These are phyloP conservation scores for Knipowitschia caucasica DNA, from an alignment of 2,797 vertebrate genomes.

Conservation along the genomic window DNA sequence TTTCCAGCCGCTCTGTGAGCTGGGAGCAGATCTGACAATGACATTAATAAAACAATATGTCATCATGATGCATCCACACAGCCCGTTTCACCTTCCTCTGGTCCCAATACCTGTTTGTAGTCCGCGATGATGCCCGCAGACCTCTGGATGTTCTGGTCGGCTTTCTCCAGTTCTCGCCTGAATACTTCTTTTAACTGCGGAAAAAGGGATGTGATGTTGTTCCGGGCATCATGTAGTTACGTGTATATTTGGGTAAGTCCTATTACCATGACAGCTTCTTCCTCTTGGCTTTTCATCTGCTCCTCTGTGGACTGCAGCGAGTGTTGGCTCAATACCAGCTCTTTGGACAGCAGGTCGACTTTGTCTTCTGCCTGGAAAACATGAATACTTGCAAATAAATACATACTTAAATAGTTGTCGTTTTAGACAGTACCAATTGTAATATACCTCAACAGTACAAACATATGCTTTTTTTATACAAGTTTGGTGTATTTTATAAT, in stretches of 20 bases:
- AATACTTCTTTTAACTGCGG: slow-evolving; percentile 88
- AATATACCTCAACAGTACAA: no score
- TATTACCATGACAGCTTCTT: slow-evolving; percentile 77
- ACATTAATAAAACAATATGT: slow-evolving; percentile 10
- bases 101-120: slow-evolving; percentile 88
- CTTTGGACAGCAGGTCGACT: slow-evolving; percentile 86
- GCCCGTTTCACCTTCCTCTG: background rate
- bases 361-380: slow-evolving; percentile 84
- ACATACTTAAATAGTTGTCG: no score
- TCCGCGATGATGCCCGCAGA: slow-evolving; percentile 87
- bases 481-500: no score
- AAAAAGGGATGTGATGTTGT: no score
- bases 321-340: slow-evolving; percentile 82
- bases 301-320: slow-evolving; percentile 82
- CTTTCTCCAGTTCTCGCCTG: slow-evolving; percentile 85
- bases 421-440: no score
- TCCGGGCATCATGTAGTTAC: background rate
- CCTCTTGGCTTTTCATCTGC: slow-evolving; percentile 81
- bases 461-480: no score
- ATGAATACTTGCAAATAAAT: no score
- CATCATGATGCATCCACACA: slow-evolving; percentile 1
- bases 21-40: slow-evolving; percentile 87
- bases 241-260: background rate
- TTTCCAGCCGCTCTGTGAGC: slow-evolving; percentile 85
- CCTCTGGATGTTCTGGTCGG: slow-evolving; percentile 84